These are phyloP conservation scores for Dipus sagitta DNA, from an alignment of 2,797 vertebrate genomes.

Conservation along the genomic window DNA sequence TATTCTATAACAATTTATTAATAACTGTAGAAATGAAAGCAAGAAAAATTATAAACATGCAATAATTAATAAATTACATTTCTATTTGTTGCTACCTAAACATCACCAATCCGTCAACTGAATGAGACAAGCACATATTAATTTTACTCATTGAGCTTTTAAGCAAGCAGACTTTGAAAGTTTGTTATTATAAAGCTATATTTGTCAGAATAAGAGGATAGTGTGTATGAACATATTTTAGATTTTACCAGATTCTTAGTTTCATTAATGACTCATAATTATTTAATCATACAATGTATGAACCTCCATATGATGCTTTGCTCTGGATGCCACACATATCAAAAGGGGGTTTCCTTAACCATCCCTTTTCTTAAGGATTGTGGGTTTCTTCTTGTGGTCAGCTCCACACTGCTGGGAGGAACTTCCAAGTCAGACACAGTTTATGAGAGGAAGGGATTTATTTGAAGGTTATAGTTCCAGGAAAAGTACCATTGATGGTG, in stretches of 20 bases:
- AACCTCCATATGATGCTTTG: not conserved
- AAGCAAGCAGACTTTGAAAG: slow-evolving; percentile 5
- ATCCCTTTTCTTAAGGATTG: not conserved
- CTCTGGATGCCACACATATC: not conserved
- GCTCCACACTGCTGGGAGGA: no score
- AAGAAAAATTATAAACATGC: not conserved
- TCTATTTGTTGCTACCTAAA: slow-evolving; percentile 32
- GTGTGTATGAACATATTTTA: not conserved
- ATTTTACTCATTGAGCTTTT: slow-evolving; percentile 23
- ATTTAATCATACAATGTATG: not conserved
- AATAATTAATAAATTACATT: slow-evolving; percentile 29
- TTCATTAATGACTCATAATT: slow-evolving; percentile 12
- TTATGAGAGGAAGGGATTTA: no score
- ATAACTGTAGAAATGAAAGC: slow-evolving; percentile 3
- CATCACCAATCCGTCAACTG: slow-evolving; percentile 2
- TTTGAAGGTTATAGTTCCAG: no score
- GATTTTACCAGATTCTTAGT: not conserved
- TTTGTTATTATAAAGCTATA: not conserved
- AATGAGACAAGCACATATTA: not conserved
- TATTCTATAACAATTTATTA: slow-evolving; percentile 4
- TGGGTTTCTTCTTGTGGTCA: not conserved
- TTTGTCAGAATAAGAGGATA: not conserved
- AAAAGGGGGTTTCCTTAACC: not conserved
- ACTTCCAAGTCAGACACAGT: no score
- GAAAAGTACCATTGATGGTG: no score